phyloP scores from a whole-genome alignment of 2,888 invertebrate genomes.

The Chrysopilus asiliformis region DNA sequence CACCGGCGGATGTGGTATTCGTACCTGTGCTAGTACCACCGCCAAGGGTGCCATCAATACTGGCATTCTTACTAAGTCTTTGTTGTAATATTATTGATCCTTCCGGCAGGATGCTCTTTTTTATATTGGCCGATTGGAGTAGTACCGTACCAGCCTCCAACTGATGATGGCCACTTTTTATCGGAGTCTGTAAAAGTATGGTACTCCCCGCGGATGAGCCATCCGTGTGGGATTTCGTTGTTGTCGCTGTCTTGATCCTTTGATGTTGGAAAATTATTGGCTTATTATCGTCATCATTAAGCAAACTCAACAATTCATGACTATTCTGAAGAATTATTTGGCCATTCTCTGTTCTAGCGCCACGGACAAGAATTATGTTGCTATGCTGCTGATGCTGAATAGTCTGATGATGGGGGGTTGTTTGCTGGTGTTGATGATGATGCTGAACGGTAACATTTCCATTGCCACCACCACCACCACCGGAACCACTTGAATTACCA shows the following conservation, averaged over 20 bases:
- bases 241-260: slow-evolving; percentile 17
- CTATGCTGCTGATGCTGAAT: slow-evolving; percentile 23
- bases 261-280: slow-evolving; percentile 28
- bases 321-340: slow-evolving; percentile 37
- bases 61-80: slow-evolving; percentile 14
- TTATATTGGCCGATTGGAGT: slow-evolving; percentile 13
- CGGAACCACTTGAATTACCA: slow-evolving; percentile 5
- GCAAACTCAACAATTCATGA: slow-evolving; percentile 35
- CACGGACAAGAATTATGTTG: slow-evolving; percentile 35
- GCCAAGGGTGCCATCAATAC: slow-evolving; percentile 12
- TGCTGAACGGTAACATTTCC: slow-evolving; percentile 19
- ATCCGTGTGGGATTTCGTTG: slow-evolving; percentile 10
- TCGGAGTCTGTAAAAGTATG: slow-evolving; percentile 32
- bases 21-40: slow-evolving; percentile 22
- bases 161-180: slow-evolving; percentile 31
- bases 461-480: slow-evolving; percentile 5
- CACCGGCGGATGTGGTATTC: slow-evolving; percentile 5
- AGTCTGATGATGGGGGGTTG: no score
- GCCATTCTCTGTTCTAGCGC: slow-evolving; percentile 36
- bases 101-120: slow-evolving; percentile 16
- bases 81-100: slow-evolving; percentile 18
- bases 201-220: slow-evolving; percentile 19
- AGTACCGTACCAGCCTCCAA: slow-evolving; percentile 21
- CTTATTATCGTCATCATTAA: slow-evolving; percentile 26
- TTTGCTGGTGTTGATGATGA: slow-evolving; percentile 19